Conservation (phyloP, 2,888 invertebrate species). For the Autographa pulchrina region DNA sequence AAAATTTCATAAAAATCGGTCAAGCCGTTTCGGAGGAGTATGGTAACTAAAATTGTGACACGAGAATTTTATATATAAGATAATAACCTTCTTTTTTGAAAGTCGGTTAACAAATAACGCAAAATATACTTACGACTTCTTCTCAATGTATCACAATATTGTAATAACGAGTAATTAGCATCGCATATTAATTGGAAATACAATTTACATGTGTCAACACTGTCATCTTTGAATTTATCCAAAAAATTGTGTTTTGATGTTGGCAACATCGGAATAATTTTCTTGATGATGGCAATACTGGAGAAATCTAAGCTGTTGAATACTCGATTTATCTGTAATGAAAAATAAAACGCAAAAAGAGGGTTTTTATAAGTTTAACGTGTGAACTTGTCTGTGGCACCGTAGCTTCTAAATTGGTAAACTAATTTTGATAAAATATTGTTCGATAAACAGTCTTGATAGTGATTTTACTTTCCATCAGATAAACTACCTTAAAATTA, state of each 20-base stretch:
- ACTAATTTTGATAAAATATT: too few species aligned
- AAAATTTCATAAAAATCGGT: too few species aligned
- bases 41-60: too few species aligned
- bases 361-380: too few species aligned
- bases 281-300: slow-evolving; percentile 41
- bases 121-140: slow-evolving; percentile 18
- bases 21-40: too few species aligned
- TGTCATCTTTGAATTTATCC: slow-evolving; percentile 27
- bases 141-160: slow-evolving; percentile 51
- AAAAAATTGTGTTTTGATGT: slow-evolving; percentile 21
- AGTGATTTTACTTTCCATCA: too few species aligned
- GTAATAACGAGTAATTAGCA: slow-evolving; percentile 52
- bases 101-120: not conserved
- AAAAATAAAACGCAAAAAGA: not conserved
- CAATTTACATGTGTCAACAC: slow-evolving; percentile 45
- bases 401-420: too few species aligned
- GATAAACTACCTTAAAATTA: too few species aligned
- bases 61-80: too few species aligned
- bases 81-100: not conserved
- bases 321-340: slow-evolving; percentile 35
- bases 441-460: too few species aligned
- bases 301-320: slow-evolving; percentile 35
- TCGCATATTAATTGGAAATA: slow-evolving; percentile 70
- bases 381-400: too few species aligned
- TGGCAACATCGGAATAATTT: slow-evolving; percentile 33